Percentiles rank a stretch among this genome's conserved stretches.
Conservation (phyloP, 2,113 vertebrate species). For the Xenus cinereus region DNA sequence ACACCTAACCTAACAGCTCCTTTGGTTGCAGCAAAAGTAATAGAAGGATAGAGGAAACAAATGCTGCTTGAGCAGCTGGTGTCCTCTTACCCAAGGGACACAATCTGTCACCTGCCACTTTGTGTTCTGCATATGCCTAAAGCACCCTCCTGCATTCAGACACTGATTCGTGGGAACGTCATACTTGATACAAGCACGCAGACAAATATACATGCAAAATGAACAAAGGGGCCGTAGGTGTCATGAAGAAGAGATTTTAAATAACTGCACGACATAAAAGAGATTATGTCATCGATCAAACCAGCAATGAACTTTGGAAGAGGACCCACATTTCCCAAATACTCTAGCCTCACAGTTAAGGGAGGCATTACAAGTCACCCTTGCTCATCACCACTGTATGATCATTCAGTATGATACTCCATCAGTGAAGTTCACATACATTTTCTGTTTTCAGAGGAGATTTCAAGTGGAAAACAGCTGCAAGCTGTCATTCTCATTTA, state of each 20-base stretch:
- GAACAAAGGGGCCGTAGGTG: background rate
- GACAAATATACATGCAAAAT: background rate
- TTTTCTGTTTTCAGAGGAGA: background rate
- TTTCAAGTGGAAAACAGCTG: background rate
- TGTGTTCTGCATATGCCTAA: background rate
- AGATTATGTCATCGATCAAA: background rate
- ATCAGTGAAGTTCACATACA: background rate
- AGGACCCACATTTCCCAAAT: background rate
- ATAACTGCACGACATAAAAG: background rate
- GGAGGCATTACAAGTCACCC: background rate
- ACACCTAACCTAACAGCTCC: background rate
- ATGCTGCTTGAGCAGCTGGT: background rate
- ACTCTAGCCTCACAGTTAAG: background rate
- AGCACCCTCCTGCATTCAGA: background rate
- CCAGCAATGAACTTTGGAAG: background rate
- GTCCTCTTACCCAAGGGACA: background rate
- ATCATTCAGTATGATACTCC: fast-evolving
- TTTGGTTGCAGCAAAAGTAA: background rate
- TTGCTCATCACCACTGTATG: background rate
- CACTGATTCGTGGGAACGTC: fast-evolving
- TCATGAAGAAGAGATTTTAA: background rate
- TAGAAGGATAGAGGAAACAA: background rate
- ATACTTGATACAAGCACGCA: no score
- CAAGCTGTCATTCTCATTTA: background rate
- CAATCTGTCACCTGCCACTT: background rate